A percentile compares a stretch with the other conserved stretches of the same genome.
Evolutionary conservation across 2,888 invertebrate genomes (phyloP).

Genomic region (Frankliniella intonsa): DNA sequence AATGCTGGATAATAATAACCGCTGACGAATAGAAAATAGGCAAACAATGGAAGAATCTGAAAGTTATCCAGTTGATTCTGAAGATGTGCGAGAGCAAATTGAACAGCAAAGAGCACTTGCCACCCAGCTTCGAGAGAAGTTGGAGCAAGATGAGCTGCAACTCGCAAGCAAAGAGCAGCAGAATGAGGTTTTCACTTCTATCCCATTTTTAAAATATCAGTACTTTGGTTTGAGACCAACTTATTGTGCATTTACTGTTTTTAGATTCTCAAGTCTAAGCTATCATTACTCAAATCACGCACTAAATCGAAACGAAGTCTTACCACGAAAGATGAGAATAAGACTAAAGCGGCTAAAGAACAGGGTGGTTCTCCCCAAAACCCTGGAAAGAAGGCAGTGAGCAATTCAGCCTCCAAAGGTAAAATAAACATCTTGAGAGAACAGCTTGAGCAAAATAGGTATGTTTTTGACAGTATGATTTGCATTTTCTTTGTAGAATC

Average conservation of each 20-base stretch:
- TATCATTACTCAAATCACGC: not conserved
- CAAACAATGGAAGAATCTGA: not conserved
- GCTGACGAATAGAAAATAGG: not conserved
- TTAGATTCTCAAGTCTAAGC: not conserved
- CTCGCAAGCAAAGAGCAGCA: constrained; percentile 2
- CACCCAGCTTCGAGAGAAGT: not conserved
- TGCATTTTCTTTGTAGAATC: no score
- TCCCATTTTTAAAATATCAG: no score
- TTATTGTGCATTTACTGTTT: no score
- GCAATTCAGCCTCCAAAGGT: not conserved
- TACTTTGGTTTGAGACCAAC: no score
- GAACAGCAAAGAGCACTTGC: not conserved
- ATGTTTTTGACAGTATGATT: not conserved
- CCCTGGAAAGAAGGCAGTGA: not conserved
- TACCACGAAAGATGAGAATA: not conserved
- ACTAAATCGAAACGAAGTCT: not conserved
- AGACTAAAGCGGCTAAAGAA: not conserved
- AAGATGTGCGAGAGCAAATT: constrained; percentile 8
- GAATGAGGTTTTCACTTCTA: not conserved
- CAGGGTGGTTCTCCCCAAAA: not conserved
- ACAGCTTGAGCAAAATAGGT: constrained; percentile 7
- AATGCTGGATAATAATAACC: not conserved
- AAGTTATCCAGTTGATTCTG: not conserved
- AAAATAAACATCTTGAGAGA: constrained; percentile 4
- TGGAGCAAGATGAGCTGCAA: constrained; percentile 6